Conservation (phyloP, 2,797 vertebrate genomes). For the Xenops minutus region DNA sequence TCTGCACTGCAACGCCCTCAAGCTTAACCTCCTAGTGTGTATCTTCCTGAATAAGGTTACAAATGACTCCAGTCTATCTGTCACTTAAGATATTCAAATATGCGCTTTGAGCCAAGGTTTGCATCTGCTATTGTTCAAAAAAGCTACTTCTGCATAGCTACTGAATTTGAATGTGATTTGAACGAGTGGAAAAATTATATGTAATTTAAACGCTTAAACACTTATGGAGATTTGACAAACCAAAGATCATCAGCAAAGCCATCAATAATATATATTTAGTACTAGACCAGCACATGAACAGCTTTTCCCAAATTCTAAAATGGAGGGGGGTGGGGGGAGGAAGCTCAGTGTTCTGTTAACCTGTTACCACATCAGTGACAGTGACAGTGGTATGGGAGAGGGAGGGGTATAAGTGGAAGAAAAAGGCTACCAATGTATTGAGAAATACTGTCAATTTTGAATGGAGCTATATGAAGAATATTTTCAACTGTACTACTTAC, state of each 20-base stretch:
- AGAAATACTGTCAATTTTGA: not conserved
- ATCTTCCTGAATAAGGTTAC: not conserved
- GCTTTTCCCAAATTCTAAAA: not conserved
- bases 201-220: not conserved
- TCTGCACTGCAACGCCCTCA: not conserved
- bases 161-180: not conserved
- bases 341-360: not conserved
- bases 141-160: not conserved
- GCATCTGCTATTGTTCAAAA: not conserved
- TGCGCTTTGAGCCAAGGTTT: not conserved
- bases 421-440: not conserved
- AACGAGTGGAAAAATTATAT: not conserved
- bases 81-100: not conserved
- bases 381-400: not conserved
- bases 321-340: not conserved
- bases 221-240: not conserved
- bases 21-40: not conserved
- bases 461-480: not conserved
- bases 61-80: not conserved
- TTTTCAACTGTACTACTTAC: not conserved
- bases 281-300: not conserved
- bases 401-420: rapidly evolving
- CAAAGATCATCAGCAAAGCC: not conserved
- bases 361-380: not conserved
- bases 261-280: not conserved